Base-by-base conservation (phyloP, 2,797 vertebrate genomes). In the Helicolenus hilgendorfi region DNA sequence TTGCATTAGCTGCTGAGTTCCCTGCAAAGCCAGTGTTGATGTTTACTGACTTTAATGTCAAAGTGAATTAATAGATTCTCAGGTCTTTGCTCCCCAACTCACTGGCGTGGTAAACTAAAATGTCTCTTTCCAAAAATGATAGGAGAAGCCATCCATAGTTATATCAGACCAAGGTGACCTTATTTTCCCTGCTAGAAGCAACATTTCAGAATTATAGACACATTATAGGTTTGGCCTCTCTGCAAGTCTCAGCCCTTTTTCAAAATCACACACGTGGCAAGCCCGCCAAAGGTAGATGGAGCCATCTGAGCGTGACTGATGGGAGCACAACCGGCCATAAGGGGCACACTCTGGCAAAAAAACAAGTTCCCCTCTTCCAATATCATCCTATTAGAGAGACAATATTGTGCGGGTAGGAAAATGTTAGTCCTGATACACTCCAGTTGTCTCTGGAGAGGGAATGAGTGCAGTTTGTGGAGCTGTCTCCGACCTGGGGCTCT, bases 271-370 rank as follows among this genome's bases (percentile, higher is more conserved):
- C 77, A 79, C 24, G 35, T 75, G 74, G 70, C 64, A 76, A 41
- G 24, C 56, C 70, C 15, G 20, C 81, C 74, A 86, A 84, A 91
- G 77, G 87, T 88, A 87, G 85, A 89, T 67, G 82, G 56, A 92
- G 83, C 45, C 65, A 77, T 65, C 53, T 45, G 62, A 92, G 89
- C 29, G 35, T 84, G 84, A 92, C 90, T 85, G 86, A 92, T 88
- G 81, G 71, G 71, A 85, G 88, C 15, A 14, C 26, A 75, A 70
- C 65, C 29, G 56, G 38, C 76, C 79, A 79, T 88, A 67, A 89
- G 86, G 62, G 69, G n/a, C 15, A 75, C 67, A 72, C 41, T 67
- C 58, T 53, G 56, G 45, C n/a, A 72, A 70, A 79, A 83, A 78
- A 79, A 78, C 24, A 77, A 79, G 74, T 74, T 27, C 69, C 35